phyloP scores from a whole-genome alignment of 2,797 vertebrate species.

The Brachymystax lenok region DNA sequence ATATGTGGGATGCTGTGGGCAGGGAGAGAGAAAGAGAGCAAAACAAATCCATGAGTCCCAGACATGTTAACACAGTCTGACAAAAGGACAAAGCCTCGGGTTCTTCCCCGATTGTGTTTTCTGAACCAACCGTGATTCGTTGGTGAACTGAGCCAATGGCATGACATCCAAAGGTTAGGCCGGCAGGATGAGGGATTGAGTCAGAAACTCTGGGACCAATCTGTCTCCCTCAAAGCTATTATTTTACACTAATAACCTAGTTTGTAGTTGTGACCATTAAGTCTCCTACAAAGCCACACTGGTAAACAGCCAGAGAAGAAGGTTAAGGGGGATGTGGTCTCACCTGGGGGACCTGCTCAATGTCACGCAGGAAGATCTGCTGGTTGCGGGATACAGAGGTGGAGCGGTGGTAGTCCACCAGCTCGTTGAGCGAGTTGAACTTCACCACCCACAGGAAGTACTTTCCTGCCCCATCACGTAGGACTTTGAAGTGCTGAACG shows the following conservation, averaged over 20 bases:
- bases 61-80: background rate
- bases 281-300: background rate
- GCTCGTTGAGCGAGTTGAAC: constrained; percentile 97
- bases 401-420: constrained; percentile 98
- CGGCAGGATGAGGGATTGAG: background rate
- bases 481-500: constrained; percentile 98
- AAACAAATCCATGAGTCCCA: background rate
- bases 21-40: background rate
- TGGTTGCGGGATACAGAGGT: constrained; percentile 98
- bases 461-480: constrained; percentile 96
- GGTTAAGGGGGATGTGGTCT: constrained; percentile 30
- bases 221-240: too few species aligned
- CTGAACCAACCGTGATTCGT: background rate
- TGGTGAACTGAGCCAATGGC: background rate
- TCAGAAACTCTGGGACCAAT: background rate
- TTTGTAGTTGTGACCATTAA: background rate
- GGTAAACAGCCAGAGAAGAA: background rate
- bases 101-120: background rate
- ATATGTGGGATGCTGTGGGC: constrained; percentile 88
- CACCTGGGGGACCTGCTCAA: constrained; percentile 97
- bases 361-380: constrained; percentile 98
- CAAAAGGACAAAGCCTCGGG: background rate
- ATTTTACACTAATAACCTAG: background rate
- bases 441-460: constrained; percentile 99
- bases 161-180: background rate